Percentiles rank a stretch among this genome's conserved stretches.
phyloP scores from a whole-genome alignment of 2,113 vertebrate genomes.

The Pagrus major region DNA sequence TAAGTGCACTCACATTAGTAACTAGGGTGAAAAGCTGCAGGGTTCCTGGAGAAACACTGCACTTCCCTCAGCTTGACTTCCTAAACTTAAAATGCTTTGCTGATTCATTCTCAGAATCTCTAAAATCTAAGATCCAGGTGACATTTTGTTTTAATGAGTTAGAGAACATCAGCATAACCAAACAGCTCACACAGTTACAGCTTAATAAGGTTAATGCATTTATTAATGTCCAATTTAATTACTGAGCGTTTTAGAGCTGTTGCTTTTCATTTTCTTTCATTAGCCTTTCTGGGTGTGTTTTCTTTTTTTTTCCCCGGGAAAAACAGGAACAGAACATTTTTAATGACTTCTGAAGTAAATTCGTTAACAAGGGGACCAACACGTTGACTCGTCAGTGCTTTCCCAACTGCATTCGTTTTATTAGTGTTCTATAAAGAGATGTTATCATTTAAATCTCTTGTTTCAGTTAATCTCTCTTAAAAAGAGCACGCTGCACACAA shows the following conservation, averaged over 20 bases:
- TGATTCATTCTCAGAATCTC: slow-evolving; percentile 31
- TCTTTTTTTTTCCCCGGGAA: slow-evolving; percentile 41
- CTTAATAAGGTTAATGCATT: slow-evolving; percentile 74
- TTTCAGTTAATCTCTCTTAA: slow-evolving; percentile 35
- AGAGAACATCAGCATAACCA: slow-evolving; percentile 66
- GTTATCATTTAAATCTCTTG: slow-evolving; percentile 48
- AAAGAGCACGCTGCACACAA: slow-evolving; percentile 41
- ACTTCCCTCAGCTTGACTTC: slow-evolving; percentile 34
- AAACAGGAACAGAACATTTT: slow-evolving; percentile 55
- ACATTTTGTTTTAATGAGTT: slow-evolving; percentile 68
- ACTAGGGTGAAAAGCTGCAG: slow-evolving; percentile 44
- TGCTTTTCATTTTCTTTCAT: slow-evolving; percentile 73
- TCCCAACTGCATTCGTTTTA: slow-evolving; percentile 48
- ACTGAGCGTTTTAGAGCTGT: slow-evolving; percentile 52
- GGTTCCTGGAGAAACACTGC: slow-evolving; percentile 27
- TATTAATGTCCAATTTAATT: slow-evolving; percentile 78
- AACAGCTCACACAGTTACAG: slow-evolving; percentile 59
- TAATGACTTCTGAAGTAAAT: slow-evolving; percentile 65
- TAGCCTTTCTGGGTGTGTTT: slow-evolving; percentile 40
- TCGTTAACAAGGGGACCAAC: slow-evolving; percentile 57
- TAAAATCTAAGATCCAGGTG: slow-evolving; percentile 54
- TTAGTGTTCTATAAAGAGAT: slow-evolving; percentile 52
- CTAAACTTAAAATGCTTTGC: slow-evolving; percentile 51
- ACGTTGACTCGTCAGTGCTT: slow-evolving; percentile 18
- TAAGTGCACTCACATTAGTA: slow-evolving; percentile 48